Conservation (phyloP, 2,888 invertebrate species). For the Periphyllus acericola region DNA sequence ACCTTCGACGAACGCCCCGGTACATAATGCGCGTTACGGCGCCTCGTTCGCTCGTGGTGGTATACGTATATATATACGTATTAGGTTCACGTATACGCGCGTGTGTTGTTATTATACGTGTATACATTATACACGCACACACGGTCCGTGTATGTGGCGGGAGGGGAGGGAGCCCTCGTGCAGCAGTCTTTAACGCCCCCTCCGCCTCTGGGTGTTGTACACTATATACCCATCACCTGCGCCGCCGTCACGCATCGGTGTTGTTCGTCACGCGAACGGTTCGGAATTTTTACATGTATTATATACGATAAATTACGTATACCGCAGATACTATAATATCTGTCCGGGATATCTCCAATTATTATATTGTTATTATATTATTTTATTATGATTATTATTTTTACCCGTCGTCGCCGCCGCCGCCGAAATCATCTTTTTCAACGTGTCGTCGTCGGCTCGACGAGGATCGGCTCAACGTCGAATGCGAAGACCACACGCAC, state of each 20-base stretch:
- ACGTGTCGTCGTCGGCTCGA: conserved; percentile 3
- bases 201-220: neutral
- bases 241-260: conserved; percentile 55
- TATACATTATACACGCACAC: conserved; percentile 11
- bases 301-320: conserved; percentile 45
- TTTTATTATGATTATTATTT: neutral
- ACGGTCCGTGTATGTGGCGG: neutral
- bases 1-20: too few relatives aligned
- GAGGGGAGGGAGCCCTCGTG: neutral
- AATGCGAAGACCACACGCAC: conserved; percentile 32
- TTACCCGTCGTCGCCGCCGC: neutral
- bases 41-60: neutral
- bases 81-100: neutral
- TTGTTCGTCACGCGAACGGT: conserved; percentile 58
- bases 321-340: conserved; percentile 51
- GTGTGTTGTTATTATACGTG: conserved; percentile 36
- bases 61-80: neutral
- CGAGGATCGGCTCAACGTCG: neutral
- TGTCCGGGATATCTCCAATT: conserved; percentile 51
- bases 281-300: conserved; percentile 43
- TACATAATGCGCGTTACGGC: neutral
- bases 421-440: neutral
- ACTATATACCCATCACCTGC: conserved; percentile 31
- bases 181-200: conserved; percentile 45
- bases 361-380: conserved; percentile 21